Evolutionary conservation across 1,140 invertebrate species (phyloP), one percentile per base, ranked within the genome.

Genomic region (Steinernema khuongi): DNA sequence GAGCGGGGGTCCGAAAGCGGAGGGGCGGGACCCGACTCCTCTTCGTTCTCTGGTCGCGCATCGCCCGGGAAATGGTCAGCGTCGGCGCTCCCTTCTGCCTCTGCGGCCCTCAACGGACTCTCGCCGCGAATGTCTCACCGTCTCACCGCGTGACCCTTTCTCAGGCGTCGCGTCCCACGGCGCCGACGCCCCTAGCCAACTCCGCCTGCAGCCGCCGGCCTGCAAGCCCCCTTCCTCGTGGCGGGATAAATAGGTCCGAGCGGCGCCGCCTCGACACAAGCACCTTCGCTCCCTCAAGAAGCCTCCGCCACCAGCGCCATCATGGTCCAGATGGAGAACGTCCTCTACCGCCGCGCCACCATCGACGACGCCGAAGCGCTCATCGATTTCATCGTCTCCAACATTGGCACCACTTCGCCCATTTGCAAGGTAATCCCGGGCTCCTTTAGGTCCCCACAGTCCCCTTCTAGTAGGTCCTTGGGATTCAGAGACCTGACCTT

Each of bases 401-500:
- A 60, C 50, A 60, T 60, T 22, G 50, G 50, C 14, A 60, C 50
- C 50, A 60, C 50, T 11, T 60, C 50, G 50, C 50, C 50, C 50
- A 60, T 60, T 22, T 60, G 50, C 50, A 60, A 60, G 50, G 50
- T 60, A n/a, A n/a, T n/a, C n/a, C n/a, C n/a, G n/a, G n/a, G n/a
- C n/a, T n/a, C n/a, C n/a, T n/a, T n/a, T 60, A 14, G 36, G 14
- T 17, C 11, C 50, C 4, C 11, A 14, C 50, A 22, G 4, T 22
- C 50, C 22, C 50, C 50, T 22, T 60, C 50, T 4, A 17, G 4
- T 14, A 7, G 22, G n/a, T n/a, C n/a, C n/a, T n/a, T n/a, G n/a
- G n/a, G n/a, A n/a, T n/a, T n/a, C n/a, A n/a, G n/a, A n/a, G n/a
- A n/a, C n/a, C n/a, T n/a, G n/a, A n/a, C n/a, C n/a, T n/a, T n/a